Evolutionary conservation across 2,797 vertebrate species (phyloP), one percentile per base, ranked within the genome.

Genomic region (Pipistrellus pygmaeus): DNA sequence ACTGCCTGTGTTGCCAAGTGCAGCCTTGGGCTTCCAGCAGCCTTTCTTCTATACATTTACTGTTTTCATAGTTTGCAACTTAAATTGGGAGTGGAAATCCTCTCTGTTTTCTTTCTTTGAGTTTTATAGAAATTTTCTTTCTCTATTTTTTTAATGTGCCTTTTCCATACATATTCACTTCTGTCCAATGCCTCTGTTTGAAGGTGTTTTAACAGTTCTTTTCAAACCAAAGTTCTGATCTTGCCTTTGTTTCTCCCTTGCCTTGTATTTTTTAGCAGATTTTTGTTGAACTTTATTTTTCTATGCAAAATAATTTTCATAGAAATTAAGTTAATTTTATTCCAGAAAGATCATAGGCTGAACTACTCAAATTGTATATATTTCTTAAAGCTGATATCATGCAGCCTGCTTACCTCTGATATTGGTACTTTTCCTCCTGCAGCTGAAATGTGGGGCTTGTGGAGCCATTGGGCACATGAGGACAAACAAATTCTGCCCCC

Each of bases 401-500:
- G 57, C n/a, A 75, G 21, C 62, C 66, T 89, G 25, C 75, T 93
- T 93, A n/a, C 15, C 12, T 93, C 55, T 97, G 75, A 95, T 15
- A 25, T 73, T 91, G 46, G 8, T 90, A 51, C 91, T 87, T 30
- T 62, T 60, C 76, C 82, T 97, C 97, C 96, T 97, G 85, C 97
- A 99, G 99, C 98, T 99, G 57, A 99, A 99, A 98, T 99, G 99
- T 96, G 99, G 99, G 3, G 99, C 99, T 0, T 99, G 99, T 97
- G 99, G 99, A 84, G 99, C 99, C 94, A 99, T 99, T 14, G 99
- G 99, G 57, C 99, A 99, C 98, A 99, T 99, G 99, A 99, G 99
- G 96, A 99, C 99, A 97, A 99, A 99, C 98, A 99, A 99, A 96
- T 99, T 99, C 97, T 99, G 99, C 96, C 99, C 99, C 0, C 98